These are phyloP conservation scores for Mungos mungo DNA, from an alignment of 2,113 vertebrate species.

Conservation along the genomic window DNA sequence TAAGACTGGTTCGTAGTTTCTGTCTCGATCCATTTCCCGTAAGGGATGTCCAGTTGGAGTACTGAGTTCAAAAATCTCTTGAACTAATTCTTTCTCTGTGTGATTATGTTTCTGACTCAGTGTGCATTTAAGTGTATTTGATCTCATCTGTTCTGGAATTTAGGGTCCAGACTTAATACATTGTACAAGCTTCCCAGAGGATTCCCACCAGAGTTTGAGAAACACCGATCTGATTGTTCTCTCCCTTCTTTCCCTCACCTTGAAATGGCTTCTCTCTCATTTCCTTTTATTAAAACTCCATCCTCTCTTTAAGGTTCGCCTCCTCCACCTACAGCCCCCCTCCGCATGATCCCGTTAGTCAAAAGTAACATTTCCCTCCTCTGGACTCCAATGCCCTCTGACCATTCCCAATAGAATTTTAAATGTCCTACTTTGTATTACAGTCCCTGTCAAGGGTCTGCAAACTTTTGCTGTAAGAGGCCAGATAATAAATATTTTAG, in stretches of 20 bases:
- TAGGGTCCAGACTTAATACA: not conserved
- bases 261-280: not conserved
- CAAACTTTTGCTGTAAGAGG: not conserved
- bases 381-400: not conserved
- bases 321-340: not conserved
- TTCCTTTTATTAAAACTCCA: not conserved
- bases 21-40: not conserved
- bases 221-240: rapidly evolving
- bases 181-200: not conserved
- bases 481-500: not conserved
- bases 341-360: not conserved
- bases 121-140: not conserved
- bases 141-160: conserved; percentile 37
- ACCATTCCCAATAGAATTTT: not conserved
- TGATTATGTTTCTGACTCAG: not conserved
- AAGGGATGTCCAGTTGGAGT: not conserved
- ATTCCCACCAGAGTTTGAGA: not conserved
- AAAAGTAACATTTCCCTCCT: not conserved
- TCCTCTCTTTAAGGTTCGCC: not conserved
- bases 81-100: not conserved
- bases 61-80: not conserved
- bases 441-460: not conserved
- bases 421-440: not conserved
- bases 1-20: not conserved
- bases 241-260: not conserved